Evolutionary conservation across 2,113 vertebrate genomes (phyloP).

Genomic region (Calyptomena viridis): DNA sequence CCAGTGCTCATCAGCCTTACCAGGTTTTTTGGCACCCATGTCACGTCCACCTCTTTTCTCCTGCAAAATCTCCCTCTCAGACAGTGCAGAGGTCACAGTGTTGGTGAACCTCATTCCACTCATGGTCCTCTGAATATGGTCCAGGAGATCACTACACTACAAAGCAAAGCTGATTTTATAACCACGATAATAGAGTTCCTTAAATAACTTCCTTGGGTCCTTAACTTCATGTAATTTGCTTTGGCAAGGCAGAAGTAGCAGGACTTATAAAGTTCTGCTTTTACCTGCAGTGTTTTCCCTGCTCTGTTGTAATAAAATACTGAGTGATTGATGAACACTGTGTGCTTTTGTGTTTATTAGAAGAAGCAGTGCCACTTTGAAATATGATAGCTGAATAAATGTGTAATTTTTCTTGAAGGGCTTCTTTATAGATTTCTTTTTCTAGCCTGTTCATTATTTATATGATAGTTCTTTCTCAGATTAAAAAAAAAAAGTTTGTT

Average conservation of each 20-base stretch:
- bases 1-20: background rate
- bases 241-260: background rate
- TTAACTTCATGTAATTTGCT: background rate
- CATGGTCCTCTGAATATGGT: background rate
- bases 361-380: background rate
- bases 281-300: background rate
- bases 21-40: background rate
- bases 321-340: constrained; percentile 2
- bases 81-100: background rate
- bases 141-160: background rate
- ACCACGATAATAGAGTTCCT: background rate
- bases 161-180: background rate
- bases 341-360: background rate
- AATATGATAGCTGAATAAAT: constrained; percentile 22
- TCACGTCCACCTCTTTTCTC: background rate
- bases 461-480: background rate
- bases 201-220: background rate
- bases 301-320: background rate
- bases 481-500: background rate
- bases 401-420: background rate
- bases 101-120: background rate
- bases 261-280: background rate
- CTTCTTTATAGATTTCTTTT: background rate
- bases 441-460: background rate
- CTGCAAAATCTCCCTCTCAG: background rate